Base-by-base conservation (phyloP, 30 jellyfish, hydroid and myxozoan genomes). In the Chrysaora quinquecirrha region DNA sequence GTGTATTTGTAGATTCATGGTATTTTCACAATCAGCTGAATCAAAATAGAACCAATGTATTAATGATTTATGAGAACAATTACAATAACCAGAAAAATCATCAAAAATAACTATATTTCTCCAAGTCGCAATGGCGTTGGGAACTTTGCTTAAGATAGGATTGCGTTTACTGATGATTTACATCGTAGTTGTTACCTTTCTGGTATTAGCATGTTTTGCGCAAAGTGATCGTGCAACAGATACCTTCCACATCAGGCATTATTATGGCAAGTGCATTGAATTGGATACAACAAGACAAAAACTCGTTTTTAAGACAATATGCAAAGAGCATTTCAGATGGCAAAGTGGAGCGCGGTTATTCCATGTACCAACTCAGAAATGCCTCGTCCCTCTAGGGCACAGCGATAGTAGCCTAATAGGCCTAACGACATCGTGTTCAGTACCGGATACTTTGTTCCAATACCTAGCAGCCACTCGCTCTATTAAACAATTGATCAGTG, bases 251-350 rank as follows among this genome's bases (percentile, higher is more conserved):
- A 22, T 80, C 14, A 75, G 90, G 46, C 76, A 80, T 14, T 38
- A 1, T 76, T 1, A 10, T 48, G 78, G 83, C 66, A 64, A 50
- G n/a, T 80, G 90, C 46, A 0, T 80, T 6, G 83, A 49, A 56
- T 80, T 34, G 47, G 34, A 22, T 30, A 63, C 56, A 22, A 63
- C n/a, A n/a, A n/a, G n/a, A n/a, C n/a, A 23, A 64, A 52, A 58
- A 11, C 69, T 80, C 64, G 64, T 48, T 20, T 80, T 35, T 76
- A 43, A 48, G 20, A 6, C 70, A 4, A n/a, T 67, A 24, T 80
- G 90, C 76, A 64, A 76, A 9, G 83, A 65, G 22, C 48, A 50
- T 21, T 80, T 80, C 65, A 43, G 56, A 0, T 80, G 90, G 90
- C 38, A 56, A 30, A 68, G 83, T 21, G 77, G 83, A 20, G 78